phyloP scores from a whole-genome alignment of 2,113 vertebrate species.

The crab-eating macaque (Macaca fascicularis) region DNA sequence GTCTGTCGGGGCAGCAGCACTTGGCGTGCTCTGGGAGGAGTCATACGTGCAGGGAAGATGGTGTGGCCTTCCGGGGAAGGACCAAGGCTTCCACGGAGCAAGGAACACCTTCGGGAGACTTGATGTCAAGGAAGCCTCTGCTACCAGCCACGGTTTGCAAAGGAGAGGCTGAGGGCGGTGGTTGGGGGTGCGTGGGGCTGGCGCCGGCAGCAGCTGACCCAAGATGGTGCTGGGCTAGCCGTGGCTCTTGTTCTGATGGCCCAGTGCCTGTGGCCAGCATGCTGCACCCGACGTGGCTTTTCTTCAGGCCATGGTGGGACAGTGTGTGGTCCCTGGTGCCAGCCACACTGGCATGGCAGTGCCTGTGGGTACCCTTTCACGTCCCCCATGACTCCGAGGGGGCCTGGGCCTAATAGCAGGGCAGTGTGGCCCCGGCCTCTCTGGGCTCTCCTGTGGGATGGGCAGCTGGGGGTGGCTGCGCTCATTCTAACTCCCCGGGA shows the following conservation, averaged over 20 bases:
- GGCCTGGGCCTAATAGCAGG: no score
- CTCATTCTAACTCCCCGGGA: background rate
- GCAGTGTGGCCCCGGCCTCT: no score
- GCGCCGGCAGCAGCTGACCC: background rate
- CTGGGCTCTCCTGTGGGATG: no score
- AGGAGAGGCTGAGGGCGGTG: background rate
- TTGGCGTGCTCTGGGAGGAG: background rate
- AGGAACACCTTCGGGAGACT: background rate
- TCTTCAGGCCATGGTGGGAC: background rate
- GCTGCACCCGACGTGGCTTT: no score
- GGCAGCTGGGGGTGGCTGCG: background rate
- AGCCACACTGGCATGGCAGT: background rate
- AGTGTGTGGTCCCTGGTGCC: background rate
- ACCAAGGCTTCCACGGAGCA: background rate
- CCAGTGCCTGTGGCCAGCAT: no score
- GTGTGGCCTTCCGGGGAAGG: background rate
- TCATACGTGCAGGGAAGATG: background rate
- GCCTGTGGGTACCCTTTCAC: background rate
- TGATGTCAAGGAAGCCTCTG: background rate
- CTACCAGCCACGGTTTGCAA: background rate
- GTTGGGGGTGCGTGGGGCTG: no score
- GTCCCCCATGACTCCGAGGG: background rate
- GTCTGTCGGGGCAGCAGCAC: background rate
- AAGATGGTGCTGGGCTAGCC: background rate
- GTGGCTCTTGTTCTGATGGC: no score